Base-by-base conservation (phyloP, 2,113 vertebrate species). In the Edolisoma coerulescens region DNA sequence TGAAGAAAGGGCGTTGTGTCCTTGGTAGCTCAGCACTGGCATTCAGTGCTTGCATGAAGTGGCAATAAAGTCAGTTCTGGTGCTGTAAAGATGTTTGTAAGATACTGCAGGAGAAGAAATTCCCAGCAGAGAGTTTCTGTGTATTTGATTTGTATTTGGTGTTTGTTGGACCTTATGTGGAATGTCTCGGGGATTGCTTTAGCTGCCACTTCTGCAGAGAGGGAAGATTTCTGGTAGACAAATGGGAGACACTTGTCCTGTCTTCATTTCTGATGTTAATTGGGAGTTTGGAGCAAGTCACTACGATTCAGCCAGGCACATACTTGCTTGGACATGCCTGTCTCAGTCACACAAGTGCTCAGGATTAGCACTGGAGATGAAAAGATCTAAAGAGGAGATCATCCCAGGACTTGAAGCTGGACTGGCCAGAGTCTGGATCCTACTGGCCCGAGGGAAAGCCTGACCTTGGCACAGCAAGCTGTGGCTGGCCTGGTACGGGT, bases 1-100 rank as follows among this genome's bases (percentile, higher is more conserved):
- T 1, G 1, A 83, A 63, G 59, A 49, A 64, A 68, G 49, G 44
- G 24, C 5, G 0, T 45, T 1, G 0, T 68, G 67, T 69, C 74
- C 61, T 78, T 78, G 47, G 28, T 15, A 53, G 37, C 64, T 70
- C 54, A 77, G 64, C 21, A 22, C n/a, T 3, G 8, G 33, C 56
- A 60, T 75, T 71, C 87, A 56, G 47, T 41, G 60, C 39, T 53
- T 89, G 33, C 7, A 18, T 19, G 19, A 37, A 44, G 33, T 42
- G 18, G 30, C 74, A 32, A 27, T 44, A 27, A 87, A 81, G 54
- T 73, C 61, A 35, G 24, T 41, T 89, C 45, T 65, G 10, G 37
- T 80, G 42, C 82, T 94, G 6, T 14, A 42, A 87, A 83, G 76
- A 19, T 50, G 42, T 70, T 82, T 67, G 39, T 75, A 35, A 81